A percentile compares a stretch with the other conserved stretches of the same genome.
Conservation (phyloP, 2,113 vertebrate genomes). For the Clarias gariepinus region DNA sequence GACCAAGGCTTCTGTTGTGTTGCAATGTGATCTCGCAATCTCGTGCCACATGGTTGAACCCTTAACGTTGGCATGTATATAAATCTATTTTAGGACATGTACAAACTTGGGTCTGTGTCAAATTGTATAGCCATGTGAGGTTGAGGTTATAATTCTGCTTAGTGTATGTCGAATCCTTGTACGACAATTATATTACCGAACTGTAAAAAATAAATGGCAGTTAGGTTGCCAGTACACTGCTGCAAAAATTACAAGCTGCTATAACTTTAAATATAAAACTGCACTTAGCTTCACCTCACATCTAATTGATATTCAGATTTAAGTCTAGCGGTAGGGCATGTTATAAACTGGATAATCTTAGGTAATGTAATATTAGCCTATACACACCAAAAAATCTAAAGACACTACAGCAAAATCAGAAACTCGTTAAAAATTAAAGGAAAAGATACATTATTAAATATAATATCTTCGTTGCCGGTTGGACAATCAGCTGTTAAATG, state of each 20-base stretch:
- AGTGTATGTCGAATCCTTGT: background rate
- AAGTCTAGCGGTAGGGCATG: background rate
- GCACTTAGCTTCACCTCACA: background rate
- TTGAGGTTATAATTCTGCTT: background rate
- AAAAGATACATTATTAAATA: background rate
- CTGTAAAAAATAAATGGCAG: background rate
- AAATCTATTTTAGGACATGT: constrained; percentile 20
- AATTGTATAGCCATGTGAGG: constrained; percentile 13
- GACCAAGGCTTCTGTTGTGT: background rate
- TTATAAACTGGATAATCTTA: background rate
- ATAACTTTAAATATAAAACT: background rate
- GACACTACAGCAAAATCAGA: background rate
- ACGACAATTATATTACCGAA: background rate
- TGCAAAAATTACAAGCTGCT: background rate
- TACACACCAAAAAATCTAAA: background rate
- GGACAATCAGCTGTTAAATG: background rate
- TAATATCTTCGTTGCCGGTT: background rate
- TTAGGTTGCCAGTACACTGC: background rate
- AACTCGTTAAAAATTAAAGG: background rate
- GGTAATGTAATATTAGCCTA: background rate
- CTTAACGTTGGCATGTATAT: constrained; percentile 3
- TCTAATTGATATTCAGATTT: background rate
- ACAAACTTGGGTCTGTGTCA: constrained; percentile 4
- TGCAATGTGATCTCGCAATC: background rate
- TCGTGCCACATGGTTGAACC: constrained; percentile 18